Conservation (phyloP, 2,888 invertebrate genomes). For the Noctua comes region DNA sequence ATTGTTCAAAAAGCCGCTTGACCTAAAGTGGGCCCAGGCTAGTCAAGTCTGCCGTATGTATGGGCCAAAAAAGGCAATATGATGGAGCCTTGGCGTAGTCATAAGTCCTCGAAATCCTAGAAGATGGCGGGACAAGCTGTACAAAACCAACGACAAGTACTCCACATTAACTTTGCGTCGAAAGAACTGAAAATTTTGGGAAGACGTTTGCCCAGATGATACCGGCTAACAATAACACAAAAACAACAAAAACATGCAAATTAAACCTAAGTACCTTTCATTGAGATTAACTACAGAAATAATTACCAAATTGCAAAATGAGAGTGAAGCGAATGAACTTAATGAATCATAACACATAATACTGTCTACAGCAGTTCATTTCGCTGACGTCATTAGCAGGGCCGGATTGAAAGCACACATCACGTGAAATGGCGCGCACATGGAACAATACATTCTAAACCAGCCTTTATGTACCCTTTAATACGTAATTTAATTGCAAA, state of each 20-base stretch:
- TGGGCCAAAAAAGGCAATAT: not conserved
- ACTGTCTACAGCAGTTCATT: slow-evolving; percentile 26
- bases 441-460: slow-evolving; percentile 47
- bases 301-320: not conserved
- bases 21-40: not conserved
- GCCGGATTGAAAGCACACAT: slow-evolving; percentile 47
- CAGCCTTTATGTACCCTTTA: slow-evolving; percentile 30
- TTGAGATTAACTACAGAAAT: not conserved
- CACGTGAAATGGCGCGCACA: slow-evolving; percentile 40
- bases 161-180: not conserved
- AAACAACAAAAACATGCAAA: not conserved
- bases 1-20: not conserved
- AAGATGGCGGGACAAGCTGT: not conserved
- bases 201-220: not conserved
- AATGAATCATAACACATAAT: slow-evolving; percentile 34
- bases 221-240: not conserved
- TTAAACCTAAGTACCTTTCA: not conserved
- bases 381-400: slow-evolving; percentile 38
- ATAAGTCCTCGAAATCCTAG: not conserved
- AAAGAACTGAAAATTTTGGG: not conserved
- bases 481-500: slow-evolving; percentile 43
- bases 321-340: slow-evolving; percentile 23
- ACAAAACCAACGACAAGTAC: not conserved
- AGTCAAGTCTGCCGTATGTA: not conserved
- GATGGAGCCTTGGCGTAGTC: not conserved